Conservation (phyloP, 2,888 invertebrate genomes). For the Melanchra persicariae region DNA sequence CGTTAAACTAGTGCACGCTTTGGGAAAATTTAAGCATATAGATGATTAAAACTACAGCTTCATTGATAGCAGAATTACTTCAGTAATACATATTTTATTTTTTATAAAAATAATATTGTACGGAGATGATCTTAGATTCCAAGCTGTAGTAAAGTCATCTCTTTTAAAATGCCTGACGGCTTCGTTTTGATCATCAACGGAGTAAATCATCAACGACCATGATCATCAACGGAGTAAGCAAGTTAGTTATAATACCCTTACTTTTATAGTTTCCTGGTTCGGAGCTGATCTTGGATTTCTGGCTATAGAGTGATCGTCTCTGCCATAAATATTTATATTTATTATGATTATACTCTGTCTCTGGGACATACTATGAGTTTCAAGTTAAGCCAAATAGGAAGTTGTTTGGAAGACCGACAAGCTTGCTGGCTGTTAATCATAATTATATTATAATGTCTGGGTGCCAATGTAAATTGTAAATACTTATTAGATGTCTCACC, state of each 20-base stretch:
- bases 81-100: no score
- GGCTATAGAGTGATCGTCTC: not conserved
- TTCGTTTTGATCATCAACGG: not conserved
- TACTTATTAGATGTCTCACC: no score
- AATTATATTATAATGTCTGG: no score
- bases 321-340: not conserved
- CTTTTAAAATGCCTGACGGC: not conserved
- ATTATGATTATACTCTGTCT: no score
- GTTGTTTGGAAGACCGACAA: not conserved
- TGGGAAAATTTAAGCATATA: no score
- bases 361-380: no score
- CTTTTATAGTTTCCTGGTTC: not conserved
- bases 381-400: not conserved
- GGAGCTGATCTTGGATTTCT: not conserved
- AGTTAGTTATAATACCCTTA: not conserved
- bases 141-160: not conserved
- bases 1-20: no score
- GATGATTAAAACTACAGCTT: no score
- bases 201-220: not conserved
- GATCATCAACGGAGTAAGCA: not conserved
- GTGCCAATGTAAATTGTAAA: no score
- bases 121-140: no score
- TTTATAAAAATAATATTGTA: no score
- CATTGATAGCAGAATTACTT: no score
- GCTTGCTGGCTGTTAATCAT: not conserved